Evolutionary conservation across 2,113 vertebrate genomes (phyloP).

Genomic region (Zosterops borbonicus): DNA sequence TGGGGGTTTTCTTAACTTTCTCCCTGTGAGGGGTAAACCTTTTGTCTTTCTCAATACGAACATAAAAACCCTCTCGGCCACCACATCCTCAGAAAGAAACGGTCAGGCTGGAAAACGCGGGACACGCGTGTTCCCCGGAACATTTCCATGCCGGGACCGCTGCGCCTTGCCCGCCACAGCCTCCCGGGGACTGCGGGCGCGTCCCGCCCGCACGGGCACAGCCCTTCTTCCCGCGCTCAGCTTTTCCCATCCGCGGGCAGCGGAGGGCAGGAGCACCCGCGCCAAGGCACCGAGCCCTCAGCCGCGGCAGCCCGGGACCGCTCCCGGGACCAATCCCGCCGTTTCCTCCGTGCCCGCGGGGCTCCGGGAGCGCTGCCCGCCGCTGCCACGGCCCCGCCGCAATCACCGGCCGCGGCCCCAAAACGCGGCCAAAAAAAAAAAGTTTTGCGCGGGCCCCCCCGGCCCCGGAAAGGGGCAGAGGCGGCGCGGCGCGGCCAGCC

Average conservation of each 20-base stretch:
- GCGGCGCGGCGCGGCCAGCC: not conserved
- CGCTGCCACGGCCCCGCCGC: not conserved
- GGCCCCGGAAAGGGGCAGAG: not conserved
- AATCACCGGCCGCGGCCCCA: not conserved
- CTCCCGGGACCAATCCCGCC: too few species aligned
- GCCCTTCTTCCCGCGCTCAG: not conserved
- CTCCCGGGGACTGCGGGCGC: not conserved
- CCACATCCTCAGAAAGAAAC: not conserved
- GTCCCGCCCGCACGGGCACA: not conserved
- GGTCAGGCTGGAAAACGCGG: not conserved
- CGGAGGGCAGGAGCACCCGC: not conserved
- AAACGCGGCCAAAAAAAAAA: not conserved
- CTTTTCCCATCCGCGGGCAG: fast-evolving
- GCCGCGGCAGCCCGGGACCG: not conserved
- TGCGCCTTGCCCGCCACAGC: not conserved
- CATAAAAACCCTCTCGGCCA: not conserved
- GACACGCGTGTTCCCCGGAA: not conserved
- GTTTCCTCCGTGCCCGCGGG: not conserved
- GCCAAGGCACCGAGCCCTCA: not conserved
- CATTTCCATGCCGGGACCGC: not conserved
- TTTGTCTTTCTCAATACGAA: not conserved
- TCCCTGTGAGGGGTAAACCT: not conserved
- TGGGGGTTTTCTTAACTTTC: not conserved
- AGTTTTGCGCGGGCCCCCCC: not conserved
- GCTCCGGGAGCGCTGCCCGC: not conserved